Evolutionary conservation across 2,113 vertebrate genomes (phyloP).

Genomic region (Cynocephalus volans): DNA sequence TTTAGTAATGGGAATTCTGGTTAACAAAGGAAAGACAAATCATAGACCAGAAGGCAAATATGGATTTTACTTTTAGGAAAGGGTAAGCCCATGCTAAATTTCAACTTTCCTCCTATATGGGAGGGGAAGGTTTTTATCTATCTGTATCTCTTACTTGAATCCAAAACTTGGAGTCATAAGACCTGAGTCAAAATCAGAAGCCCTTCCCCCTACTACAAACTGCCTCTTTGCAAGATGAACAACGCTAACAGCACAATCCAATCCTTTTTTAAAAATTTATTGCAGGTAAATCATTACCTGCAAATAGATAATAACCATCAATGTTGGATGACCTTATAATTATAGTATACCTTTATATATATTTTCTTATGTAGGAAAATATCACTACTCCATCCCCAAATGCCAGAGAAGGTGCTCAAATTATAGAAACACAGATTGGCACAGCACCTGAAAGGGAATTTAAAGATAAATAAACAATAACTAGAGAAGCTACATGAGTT

Average conservation of each 20-base stretch:
- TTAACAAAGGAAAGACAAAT: neutral
- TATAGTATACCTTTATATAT: neutral
- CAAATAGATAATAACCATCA: neutral
- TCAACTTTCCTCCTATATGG: neutral
- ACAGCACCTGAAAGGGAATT: neutral
- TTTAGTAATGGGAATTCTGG: neutral
- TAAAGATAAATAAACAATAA: neutral
- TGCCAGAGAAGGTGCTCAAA: neutral
- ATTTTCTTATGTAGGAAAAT: neutral
- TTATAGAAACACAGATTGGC: neutral
- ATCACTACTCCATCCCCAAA: neutral
- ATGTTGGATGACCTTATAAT: neutral
- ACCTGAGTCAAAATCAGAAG: neutral
- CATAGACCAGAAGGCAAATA: neutral
- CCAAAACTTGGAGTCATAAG: neutral
- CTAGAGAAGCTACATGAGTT: neutral
- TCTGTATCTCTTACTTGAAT: neutral
- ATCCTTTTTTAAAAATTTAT: neutral
- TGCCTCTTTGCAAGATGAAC: neutral
- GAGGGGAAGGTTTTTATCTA: neutral
- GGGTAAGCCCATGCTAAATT: neutral
- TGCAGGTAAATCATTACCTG: neutral
- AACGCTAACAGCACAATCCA: neutral
- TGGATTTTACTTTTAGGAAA: neutral
- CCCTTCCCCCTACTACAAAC: neutral